Percentiles rank a stretch among this genome's conserved stretches.
Evolutionary conservation across 2,888 invertebrate species (phyloP).

Genomic region (Torymus auratus): DNA sequence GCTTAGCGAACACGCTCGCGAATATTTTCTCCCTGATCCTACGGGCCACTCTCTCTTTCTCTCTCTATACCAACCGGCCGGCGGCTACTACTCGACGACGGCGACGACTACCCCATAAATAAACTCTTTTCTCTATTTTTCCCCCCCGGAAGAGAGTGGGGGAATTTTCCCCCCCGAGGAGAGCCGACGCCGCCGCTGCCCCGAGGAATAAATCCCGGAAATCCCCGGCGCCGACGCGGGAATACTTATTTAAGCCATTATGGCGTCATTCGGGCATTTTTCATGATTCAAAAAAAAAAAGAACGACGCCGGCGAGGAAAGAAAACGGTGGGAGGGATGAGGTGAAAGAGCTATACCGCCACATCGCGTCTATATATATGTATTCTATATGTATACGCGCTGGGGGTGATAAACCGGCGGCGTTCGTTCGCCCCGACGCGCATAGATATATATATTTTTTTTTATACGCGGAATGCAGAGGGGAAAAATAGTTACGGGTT

Average conservation of each 20-base stretch:
- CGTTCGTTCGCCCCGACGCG: too few relatives aligned
- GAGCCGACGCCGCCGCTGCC: not conserved
- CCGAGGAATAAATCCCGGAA: slow-evolving; percentile 49
- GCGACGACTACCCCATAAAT: slow-evolving; percentile 37
- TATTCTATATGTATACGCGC: too few relatives aligned
- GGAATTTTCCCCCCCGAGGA: slow-evolving; percentile 10
- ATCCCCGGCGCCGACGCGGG: slow-evolving; percentile 27
- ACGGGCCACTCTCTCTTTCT: not conserved
- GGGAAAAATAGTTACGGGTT: too few relatives aligned
- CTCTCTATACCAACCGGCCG: too few relatives aligned
- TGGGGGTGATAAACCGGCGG: too few relatives aligned
- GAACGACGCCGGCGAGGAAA: not conserved
- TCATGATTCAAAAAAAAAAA: slow-evolving; percentile 26
- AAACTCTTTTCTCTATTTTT: slow-evolving; percentile 41
- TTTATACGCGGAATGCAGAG: too few relatives aligned
- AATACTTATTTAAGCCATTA: slow-evolving; percentile 52
- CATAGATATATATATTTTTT: too few relatives aligned
- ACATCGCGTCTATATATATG: too few relatives aligned
- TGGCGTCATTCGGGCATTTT: slow-evolving; percentile 33
- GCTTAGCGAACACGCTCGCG: too few relatives aligned
- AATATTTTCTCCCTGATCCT: not conserved
- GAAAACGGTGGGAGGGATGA: not conserved
- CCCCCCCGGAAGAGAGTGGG: not conserved
- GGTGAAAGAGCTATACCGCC: not conserved
- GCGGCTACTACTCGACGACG: not conserved